These are phyloP conservation scores for Synodontis membranacea DNA, from an alignment of 2,113 vertebrate genomes.

Conservation along the genomic window DNA sequence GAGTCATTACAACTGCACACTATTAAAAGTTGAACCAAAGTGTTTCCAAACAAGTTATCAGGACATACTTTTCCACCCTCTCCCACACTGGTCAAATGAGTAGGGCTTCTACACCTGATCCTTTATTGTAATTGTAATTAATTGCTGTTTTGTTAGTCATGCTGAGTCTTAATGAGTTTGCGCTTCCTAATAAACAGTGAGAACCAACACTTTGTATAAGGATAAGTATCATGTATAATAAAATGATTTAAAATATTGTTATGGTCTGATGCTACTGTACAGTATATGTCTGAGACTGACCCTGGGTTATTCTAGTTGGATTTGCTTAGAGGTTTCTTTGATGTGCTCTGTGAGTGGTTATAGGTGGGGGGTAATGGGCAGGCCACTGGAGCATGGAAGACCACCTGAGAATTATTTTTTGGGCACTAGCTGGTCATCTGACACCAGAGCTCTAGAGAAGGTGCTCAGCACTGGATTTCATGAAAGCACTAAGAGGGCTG, in stretches of 20 bases:
- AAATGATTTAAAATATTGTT: conserved; percentile 35
- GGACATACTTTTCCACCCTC: neutral
- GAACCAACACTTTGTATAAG: conserved; percentile 16
- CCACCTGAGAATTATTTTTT: conserved; percentile 81
- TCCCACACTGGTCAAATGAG: conserved; percentile 18
- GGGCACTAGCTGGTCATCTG: conserved; percentile 76
- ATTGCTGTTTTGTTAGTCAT: conserved; percentile 59
- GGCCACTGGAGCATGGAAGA: conserved; percentile 75
- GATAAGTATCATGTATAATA: conserved; percentile 11
- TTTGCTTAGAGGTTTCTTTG: conserved; percentile 61
- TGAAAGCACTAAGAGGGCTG: conserved; percentile 72
- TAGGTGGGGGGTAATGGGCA: conserved; percentile 69
- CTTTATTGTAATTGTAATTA: conserved; percentile 52
- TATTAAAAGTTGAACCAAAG: neutral
- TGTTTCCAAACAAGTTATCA: neutral
- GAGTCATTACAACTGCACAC: neutral
- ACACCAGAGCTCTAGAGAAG: conserved; percentile 73
- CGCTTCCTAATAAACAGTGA: conserved; percentile 41
- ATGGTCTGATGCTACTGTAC: conserved; percentile 34
- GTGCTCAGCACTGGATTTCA: conserved; percentile 70
- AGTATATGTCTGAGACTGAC: conserved; percentile 41
- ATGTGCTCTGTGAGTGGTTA: conserved; percentile 46
- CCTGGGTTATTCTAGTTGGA: conserved; percentile 52
- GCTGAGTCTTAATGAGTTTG: conserved; percentile 63
- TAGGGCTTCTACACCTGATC: conserved; percentile 49